Evolutionary conservation across 2,113 vertebrate genomes (phyloP).

Genomic region (Alexandromys fortis): DNA sequence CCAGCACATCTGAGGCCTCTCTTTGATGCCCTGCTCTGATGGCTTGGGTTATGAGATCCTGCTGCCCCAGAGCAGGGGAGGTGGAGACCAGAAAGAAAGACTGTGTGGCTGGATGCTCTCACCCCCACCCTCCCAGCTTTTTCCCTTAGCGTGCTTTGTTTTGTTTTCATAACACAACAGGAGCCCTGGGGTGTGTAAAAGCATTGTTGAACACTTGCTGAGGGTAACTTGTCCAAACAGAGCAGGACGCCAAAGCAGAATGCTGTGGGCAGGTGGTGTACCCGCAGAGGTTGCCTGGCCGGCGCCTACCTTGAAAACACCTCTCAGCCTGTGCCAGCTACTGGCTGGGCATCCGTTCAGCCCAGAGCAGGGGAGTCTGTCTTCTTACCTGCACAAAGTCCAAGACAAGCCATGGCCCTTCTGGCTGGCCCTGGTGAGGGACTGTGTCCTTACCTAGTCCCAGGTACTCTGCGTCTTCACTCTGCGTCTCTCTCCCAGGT

Average conservation of each 20-base stretch:
- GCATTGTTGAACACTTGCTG: slow-evolving; percentile 64
- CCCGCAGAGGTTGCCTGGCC: slow-evolving; percentile 60
- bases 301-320: slow-evolving; percentile 40
- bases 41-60: background rate
- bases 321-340: background rate
- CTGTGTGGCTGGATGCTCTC: background rate
- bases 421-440: background rate
- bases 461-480: background rate
- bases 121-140: background rate
- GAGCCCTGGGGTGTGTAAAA: slow-evolving; percentile 78
- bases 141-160: slow-evolving; percentile 56
- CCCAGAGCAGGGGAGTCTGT: background rate
- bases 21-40: background rate
- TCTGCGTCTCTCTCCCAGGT: background rate
- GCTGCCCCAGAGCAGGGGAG: background rate
- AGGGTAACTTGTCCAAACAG: slow-evolving; percentile 79
- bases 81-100: slow-evolving; percentile 31
- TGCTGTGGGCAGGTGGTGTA: slow-evolving; percentile 72
- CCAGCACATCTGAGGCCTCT: background rate
- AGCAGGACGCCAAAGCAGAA: slow-evolving; percentile 65
- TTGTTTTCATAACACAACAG: slow-evolving; percentile 76
- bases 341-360: background rate
- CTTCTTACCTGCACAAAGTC: background rate
- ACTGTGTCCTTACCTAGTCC: background rate
- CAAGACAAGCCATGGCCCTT: background rate